Evolutionary conservation across 2,888 invertebrate genomes (phyloP), one percentile per base, ranked within the genome.

Genomic region (Drosophila paranaensis): DNA sequence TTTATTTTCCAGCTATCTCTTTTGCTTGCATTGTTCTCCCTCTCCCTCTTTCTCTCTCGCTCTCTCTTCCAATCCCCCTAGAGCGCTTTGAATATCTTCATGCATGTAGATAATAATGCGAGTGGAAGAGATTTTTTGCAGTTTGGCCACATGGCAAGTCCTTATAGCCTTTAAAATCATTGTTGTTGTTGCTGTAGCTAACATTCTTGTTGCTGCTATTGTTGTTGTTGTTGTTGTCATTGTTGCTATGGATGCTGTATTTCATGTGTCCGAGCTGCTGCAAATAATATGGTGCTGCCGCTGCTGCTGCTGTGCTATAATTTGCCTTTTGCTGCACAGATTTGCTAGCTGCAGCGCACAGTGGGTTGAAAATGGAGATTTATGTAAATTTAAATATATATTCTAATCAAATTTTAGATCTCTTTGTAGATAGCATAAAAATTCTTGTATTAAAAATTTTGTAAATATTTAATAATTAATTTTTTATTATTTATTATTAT

Each of bases 241-340:
- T 27, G 39, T 43, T 53, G 55, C 60, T 45, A 20, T 68, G 16
- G 56, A 53, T 60, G 69, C 71, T 64, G 74, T 69, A 66, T 72
- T 78, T 72, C 64, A 75, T 83, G 69, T 79, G 74, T 70, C 56
- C 67, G 66, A 66, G 56, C 65, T 70, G 66, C 81, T 84, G 88
- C 81, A 85, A 87, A 84, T 85, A 84, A 89, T 87, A 71, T 81
- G 76, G 74, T 71, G 64, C 81, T 81, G 87, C 77, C 70, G 64
- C 81, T 81, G 79, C 77, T 78, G 79, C 77, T 79, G 71, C 64
- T 46, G 51, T 74, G 63, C 58, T 74, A 61, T 79, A 89, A 88
- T 89, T 84, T 89, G 74, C 79, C 73, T 62, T 70, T 66, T 72
- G 74, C 63, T 67, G 82, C 77, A 77, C 70, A 77, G 74, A 86